phyloP scores from a whole-genome alignment of 2,888 invertebrate genomes.

The Papilio demoleus region DNA sequence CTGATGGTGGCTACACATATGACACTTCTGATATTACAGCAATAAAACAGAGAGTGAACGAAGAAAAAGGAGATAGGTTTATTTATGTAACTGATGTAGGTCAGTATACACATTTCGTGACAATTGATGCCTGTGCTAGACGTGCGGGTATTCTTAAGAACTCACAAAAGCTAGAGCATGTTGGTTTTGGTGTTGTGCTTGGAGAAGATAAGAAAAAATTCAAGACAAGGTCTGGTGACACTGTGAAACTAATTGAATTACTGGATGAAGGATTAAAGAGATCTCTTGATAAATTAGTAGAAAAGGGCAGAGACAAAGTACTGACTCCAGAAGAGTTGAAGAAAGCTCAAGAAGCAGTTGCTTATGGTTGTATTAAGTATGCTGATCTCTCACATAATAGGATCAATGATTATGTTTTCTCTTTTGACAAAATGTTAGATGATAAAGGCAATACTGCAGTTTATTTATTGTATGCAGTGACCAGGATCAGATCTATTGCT shows the following conservation, averaged over 20 bases:
- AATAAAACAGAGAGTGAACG: constrained; percentile 91
- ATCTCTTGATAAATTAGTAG: constrained; percentile 91
- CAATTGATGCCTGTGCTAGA: constrained; percentile 91
- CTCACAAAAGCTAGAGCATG: constrained; percentile 92
- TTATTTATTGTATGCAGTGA: constrained; percentile 96
- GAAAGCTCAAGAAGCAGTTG: constrained; percentile 94
- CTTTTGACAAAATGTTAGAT: constrained; percentile 99
- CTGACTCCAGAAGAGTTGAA: constrained; percentile 91
- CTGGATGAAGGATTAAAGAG: constrained; percentile 95
- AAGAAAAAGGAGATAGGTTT: constrained; percentile 94
- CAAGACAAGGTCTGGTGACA: constrained; percentile 98
- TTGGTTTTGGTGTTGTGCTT: constrained; percentile 97
- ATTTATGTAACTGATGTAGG: constrained; percentile 98
- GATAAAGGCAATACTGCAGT: constrained; percentile 99
- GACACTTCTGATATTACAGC: constrained; percentile 99
- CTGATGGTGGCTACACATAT: constrained; percentile 98
- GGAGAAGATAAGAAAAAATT: constrained; percentile 99
- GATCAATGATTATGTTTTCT: constrained; percentile 97
- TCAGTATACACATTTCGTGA: constrained; percentile 89
- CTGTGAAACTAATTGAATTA: constrained; percentile 93
- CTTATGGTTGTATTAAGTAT: constrained; percentile 99
- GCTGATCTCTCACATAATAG: constrained; percentile 97
- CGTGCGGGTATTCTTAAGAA: constrained; percentile 87
- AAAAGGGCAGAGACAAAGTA: constrained; percentile 94
- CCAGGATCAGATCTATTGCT: constrained; percentile 96